A percentile compares a stretch with the other conserved stretches of the same genome.
These are phyloP conservation scores for Cherax destructor DNA, from an alignment of 1,140 invertebrate species.

Conservation along the genomic window DNA sequence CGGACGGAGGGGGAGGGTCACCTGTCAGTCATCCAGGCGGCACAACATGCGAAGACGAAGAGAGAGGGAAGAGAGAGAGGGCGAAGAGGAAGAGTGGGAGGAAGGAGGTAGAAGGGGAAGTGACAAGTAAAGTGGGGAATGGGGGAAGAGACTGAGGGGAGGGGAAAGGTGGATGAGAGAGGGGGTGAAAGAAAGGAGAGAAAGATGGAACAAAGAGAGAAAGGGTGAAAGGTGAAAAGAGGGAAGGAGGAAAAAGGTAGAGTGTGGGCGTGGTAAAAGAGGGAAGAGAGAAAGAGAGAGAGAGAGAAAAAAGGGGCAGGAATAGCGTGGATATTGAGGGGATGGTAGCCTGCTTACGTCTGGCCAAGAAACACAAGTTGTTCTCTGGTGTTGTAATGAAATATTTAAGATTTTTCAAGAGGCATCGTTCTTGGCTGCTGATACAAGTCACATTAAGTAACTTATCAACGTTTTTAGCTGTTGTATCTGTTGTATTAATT, in stretches of 20 bases:
- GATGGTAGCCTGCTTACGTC: conserved; percentile 34
- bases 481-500: no score
- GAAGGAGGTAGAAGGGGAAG: conserved; percentile 36
- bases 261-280: not conserved
- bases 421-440: no score
- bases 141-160: not conserved
- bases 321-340: conserved; percentile 52
- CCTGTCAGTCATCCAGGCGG: conserved; percentile 51
- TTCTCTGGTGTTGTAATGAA: conserved; percentile 16
- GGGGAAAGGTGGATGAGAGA: no score
- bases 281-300: not conserved
- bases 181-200: no score
- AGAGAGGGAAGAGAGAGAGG: not conserved
- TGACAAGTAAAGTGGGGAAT: not conserved
- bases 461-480: no score
- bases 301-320: not conserved
- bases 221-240: not conserved
- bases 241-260: not conserved
- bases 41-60: not conserved
- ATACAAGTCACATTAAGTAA: no score
- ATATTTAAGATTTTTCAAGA: not conserved
- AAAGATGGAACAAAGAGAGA: not conserved
- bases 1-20: conserved; percentile 48
- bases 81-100: conserved; percentile 4
- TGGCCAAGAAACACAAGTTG: conserved; percentile 22